These are phyloP conservation scores for Conus betulinus DNA, from an alignment of 1,140 invertebrate species.

Conservation along the genomic window DNA sequence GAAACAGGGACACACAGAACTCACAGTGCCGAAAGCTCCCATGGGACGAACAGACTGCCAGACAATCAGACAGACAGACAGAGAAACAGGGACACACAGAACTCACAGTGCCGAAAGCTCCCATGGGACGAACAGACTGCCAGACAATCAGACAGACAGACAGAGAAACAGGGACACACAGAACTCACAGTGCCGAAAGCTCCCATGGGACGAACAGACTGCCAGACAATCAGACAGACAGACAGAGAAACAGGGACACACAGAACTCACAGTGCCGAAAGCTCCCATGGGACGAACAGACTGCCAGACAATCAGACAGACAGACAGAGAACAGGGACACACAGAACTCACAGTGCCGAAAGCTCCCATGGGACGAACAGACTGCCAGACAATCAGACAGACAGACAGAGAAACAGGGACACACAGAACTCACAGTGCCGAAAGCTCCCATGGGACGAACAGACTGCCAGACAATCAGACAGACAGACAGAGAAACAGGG, in stretches of 20 bases:
- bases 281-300: conserved; percentile 61
- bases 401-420: not conserved
- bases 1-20: conserved; percentile 18
- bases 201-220: conserved; percentile 48
- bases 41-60: no score
- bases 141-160: not conserved
- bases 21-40: conserved; percentile 74
- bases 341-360: conserved; percentile 71
- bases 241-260: not conserved
- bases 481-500: not conserved
- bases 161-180: not conserved
- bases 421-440: conserved; percentile 67
- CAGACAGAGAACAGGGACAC: not conserved
- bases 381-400: not conserved
- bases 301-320: no score
- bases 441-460: conserved; percentile 68
- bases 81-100: not conserved
- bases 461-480: not conserved
- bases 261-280: conserved; percentile 71
- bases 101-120: conserved; percentile 74
- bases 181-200: conserved; percentile 73
- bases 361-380: conserved; percentile 61
- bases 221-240: not conserved
- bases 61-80: not conserved
- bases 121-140: conserved; percentile 36